phyloP scores from a whole-genome alignment of 1,140 invertebrate genomes.

The Euura saliciscinereae region DNA sequence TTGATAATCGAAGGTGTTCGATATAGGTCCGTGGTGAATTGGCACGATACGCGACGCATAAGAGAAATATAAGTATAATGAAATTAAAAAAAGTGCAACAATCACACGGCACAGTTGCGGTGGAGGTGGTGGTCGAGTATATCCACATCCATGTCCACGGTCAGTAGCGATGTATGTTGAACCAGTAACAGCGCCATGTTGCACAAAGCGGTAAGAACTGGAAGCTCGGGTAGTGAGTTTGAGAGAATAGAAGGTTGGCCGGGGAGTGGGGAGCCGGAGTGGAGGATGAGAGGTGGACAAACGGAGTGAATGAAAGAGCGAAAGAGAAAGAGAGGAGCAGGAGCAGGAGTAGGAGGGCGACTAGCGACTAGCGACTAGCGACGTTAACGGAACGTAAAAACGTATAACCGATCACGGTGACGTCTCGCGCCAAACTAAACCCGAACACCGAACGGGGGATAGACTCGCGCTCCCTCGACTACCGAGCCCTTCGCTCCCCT shows the following conservation, averaged over 20 bases:
- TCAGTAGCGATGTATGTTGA: not conserved
- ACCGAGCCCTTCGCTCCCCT: conserved; percentile 19
- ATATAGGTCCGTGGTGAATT: too few species aligned
- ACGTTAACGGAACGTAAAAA: conserved; percentile 8
- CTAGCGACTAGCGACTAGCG: conserved; percentile 11
- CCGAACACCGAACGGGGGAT: conserved; percentile 9
- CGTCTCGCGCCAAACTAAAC: conserved; percentile 35
- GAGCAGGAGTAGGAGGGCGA: conserved; percentile 13
- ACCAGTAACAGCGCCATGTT: not conserved
- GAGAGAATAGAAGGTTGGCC: not conserved
- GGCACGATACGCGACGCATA: too few species aligned
- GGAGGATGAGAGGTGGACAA: not conserved
- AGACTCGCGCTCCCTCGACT: conserved; percentile 28
- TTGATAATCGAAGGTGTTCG: too few species aligned
- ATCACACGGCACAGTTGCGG: not conserved
- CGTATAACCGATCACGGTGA: conserved; percentile 18
- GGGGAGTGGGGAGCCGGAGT: not conserved
- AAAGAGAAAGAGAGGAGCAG: not conserved
- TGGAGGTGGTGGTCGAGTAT: not conserved
- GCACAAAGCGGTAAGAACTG: not conserved
- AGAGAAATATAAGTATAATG: too few species aligned
- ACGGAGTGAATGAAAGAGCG: too few species aligned
- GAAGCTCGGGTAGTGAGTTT: not conserved
- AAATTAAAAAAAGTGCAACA: too few species aligned
- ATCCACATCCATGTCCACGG: not conserved